These are phyloP conservation scores for Mnemiopsis leidyi DNA, from an alignment of 37 sponge, comb jelly and placozoan genomes.

Conservation along the genomic window DNA sequence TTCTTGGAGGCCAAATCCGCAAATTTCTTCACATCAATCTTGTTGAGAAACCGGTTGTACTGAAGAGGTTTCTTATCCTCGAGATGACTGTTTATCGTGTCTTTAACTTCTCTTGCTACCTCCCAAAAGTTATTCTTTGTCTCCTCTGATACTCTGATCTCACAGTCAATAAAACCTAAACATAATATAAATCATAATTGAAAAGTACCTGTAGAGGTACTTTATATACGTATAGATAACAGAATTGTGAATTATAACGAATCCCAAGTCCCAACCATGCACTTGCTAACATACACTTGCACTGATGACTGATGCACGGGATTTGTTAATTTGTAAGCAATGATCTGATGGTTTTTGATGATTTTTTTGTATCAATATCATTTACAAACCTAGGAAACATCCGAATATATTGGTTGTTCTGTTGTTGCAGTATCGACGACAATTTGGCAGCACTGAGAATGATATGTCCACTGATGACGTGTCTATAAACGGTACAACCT, in stretches of 20 bases:
- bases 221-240: too few species aligned
- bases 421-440: slow-evolving; percentile 37
- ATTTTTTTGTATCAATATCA: too few species aligned
- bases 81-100: slow-evolving; percentile 1
- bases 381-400: slow-evolving; percentile 19
- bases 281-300: too few species aligned
- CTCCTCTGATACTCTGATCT: not conserved
- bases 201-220: too few species aligned
- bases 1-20: slow-evolving; percentile 24
- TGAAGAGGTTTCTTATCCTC: slow-evolving; percentile 35
- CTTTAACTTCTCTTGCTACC: not conserved
- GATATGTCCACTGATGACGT: slow-evolving; percentile 13
- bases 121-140: not conserved
- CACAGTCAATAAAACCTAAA: not conserved
- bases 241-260: too few species aligned
- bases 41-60: slow-evolving; percentile 8
- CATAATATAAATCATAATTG: too few species aligned
- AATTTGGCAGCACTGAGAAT: slow-evolving; percentile 1
- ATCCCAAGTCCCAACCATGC: too few species aligned
- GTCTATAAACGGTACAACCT: not conserved
- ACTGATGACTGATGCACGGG: too few species aligned
- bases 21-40: slow-evolving; percentile 16
- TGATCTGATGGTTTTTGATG: too few species aligned
- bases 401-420: slow-evolving; percentile 41
- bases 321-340: too few species aligned